Percentiles rank a stretch among this genome's conserved stretches.
These are phyloP conservation scores for Phymanthus crucifer DNA, from an alignment of 92 coral and sea anemone genomes.

Conservation along the genomic window DNA sequence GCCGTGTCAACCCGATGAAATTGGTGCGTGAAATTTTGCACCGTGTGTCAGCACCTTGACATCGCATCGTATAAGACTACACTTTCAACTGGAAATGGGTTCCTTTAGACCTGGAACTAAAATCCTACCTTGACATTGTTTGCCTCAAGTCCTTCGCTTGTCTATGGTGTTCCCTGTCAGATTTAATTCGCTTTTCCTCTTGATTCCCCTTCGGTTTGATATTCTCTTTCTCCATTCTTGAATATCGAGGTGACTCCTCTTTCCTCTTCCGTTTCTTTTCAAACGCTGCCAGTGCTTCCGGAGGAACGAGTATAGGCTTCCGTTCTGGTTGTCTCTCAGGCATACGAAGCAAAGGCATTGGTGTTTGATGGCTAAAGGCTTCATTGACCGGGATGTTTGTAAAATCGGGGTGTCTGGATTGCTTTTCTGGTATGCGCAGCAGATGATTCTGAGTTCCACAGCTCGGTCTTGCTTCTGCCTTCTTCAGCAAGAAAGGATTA, in stretches of 20 bases:
- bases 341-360: constrained; percentile 62
- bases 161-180: not conserved
- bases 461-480: not conserved
- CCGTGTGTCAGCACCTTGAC: too few species aligned
- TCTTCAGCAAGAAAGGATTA: constrained; percentile 32
- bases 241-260: constrained; percentile 17
- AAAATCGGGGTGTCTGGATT: constrained; percentile 16
- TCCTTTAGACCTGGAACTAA: not conserved
- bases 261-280: constrained; percentile 47
- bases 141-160: constrained; percentile 31
- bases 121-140: constrained; percentile 35
- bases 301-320: constrained; percentile 59
- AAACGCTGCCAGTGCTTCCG: constrained; percentile 56
- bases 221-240: constrained; percentile 53
- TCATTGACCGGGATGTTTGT: constrained; percentile 5
- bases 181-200: not conserved
- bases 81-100: not conserved
- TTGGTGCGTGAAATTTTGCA: too few species aligned
- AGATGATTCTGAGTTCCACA: not conserved
- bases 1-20: too few species aligned
- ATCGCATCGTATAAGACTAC: not conserved
- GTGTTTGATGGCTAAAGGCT: not conserved
- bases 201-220: constrained; percentile 36
- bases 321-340: constrained; percentile 35
- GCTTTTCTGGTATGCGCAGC: constrained; percentile 13